Conservation (phyloP, 92 coral and sea anemone genomes). For the Blastomussa wellsi region DNA sequence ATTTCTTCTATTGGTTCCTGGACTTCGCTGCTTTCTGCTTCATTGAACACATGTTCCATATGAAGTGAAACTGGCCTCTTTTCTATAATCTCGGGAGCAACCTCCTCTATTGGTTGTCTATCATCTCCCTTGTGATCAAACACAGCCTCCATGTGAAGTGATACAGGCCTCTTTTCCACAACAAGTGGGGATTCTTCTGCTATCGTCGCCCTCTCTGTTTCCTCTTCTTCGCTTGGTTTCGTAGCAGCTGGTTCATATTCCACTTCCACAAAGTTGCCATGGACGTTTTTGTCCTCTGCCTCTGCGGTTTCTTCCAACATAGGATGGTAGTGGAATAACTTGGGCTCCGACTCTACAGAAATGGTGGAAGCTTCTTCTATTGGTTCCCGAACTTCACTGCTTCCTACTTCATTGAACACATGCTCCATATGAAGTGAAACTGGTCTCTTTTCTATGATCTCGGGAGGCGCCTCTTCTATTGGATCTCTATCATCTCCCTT, state of each 20-base stretch:
- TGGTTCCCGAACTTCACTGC: neutral
- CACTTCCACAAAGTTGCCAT: neutral
- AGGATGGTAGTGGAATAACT: neutral
- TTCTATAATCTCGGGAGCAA: neutral
- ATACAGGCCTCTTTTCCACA: neutral
- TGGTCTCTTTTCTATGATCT: constrained; percentile 16
- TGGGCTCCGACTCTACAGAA: neutral
- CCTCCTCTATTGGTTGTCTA: constrained; percentile 16
- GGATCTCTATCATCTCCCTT: neutral
- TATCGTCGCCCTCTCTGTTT: neutral
- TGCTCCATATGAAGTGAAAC: constrained; percentile 11
- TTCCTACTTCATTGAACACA: neutral
- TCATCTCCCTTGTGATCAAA: neutral
- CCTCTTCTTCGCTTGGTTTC: too few species aligned
- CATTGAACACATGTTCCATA: neutral
- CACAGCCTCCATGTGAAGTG: neutral
- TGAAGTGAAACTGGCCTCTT: constrained; percentile 18
- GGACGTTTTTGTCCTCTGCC: neutral
- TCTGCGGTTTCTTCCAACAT: neutral
- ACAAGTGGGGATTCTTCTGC: constrained; percentile 4
- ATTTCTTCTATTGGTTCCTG: too few species aligned
- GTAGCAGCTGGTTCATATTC: neutral
- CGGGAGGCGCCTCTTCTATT: constrained; percentile 13
- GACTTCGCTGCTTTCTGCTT: neutral
- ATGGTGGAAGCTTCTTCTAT: constrained; percentile 10